Evolutionary conservation across 2,888 invertebrate species (phyloP), one percentile per base, ranked within the genome.

Genomic region (Drosophila borborema): DNA sequence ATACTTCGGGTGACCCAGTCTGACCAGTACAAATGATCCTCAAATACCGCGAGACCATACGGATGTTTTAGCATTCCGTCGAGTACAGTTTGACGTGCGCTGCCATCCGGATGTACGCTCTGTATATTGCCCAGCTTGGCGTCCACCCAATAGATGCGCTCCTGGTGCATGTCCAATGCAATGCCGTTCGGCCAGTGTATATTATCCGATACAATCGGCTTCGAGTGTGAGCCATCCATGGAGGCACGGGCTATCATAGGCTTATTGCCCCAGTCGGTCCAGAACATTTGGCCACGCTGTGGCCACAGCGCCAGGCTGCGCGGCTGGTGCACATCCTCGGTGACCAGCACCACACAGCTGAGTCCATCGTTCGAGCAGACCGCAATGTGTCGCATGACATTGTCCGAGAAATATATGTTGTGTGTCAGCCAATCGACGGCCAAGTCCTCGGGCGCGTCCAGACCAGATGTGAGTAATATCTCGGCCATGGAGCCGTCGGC

Each of bases 141-240:
- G 92, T 99, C 99, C 3, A 97, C 96, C 97, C 97, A 99, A 92
- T 98, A 99, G 7, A 99, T 93, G 12, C 98, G 94, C 48, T 95
- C 94, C 79, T 95, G 96, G 3, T 96, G 95, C 83, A 95, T 95
- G 92, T 99, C 99, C 48, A 99, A 91, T 0, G 97, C 95, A 20
- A 99, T 93, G 1, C 98, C 98, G 82, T 97, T 97, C 0, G 99
- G 98, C 96, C 97, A 97, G 28, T 94, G 93, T 31, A 96, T 94
- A 72, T 96, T 93, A 0, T 94, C 92, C 1, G 94, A 94, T 0
- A 98, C 94, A 61, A 99, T 94, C 0, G 94, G 90, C 6, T 91
- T 91, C 0, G 95, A 93, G 1, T 95, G 86, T 1, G 94, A 93
- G 4, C 99, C 99, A 92, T 99, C 97, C 98, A 99, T 98, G 9